Conservation (phyloP, 2,797 vertebrate genomes). For the Aselliscus stoliczkanus region DNA sequence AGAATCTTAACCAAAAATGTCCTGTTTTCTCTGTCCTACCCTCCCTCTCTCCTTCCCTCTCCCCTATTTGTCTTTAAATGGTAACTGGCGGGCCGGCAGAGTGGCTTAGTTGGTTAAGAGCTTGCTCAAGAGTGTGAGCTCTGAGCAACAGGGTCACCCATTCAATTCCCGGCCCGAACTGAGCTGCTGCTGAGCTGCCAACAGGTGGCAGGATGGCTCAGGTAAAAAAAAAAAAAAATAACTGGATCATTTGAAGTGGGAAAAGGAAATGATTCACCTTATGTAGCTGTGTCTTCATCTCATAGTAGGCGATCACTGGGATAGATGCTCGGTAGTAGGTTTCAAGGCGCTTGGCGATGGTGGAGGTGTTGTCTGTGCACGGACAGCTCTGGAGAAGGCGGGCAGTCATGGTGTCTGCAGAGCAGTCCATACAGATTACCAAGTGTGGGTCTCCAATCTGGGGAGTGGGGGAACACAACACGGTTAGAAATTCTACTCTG, state of each 20-base stretch:
- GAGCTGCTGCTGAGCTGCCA: too few species aligned
- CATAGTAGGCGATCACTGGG: conserved; percentile 85
- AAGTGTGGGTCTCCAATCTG: conserved; percentile 90
- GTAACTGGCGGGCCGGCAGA: too few species aligned
- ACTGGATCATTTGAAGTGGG: fast-evolving
- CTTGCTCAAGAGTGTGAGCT: too few species aligned
- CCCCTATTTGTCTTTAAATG: too few species aligned
- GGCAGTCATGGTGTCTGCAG: conserved; percentile 86
- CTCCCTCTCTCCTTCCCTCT: too few species aligned
- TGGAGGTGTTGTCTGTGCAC: conserved; percentile 38
- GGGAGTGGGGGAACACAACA: background rate
- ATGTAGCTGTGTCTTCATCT: conserved; percentile 84
- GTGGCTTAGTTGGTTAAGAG: too few species aligned
- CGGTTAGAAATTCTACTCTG: background rate
- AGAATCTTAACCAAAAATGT: background rate
- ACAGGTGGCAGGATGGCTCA: too few species aligned
- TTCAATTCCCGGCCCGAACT: too few species aligned
- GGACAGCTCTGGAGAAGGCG: conserved; percentile 80
- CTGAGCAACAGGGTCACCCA: too few species aligned
- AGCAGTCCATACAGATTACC: conserved; percentile 90
- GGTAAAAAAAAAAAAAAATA: too few species aligned
- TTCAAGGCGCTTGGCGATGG: conserved; percentile 79
- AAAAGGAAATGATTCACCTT: conserved; percentile 81
- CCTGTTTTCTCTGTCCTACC: too few species aligned
- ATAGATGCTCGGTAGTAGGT: conserved; percentile 83